A percentile compares a stretch with the other conserved stretches of the same genome.
Conservation (phyloP, 2,113 vertebrate species). For the Aramus guarauna region DNA sequence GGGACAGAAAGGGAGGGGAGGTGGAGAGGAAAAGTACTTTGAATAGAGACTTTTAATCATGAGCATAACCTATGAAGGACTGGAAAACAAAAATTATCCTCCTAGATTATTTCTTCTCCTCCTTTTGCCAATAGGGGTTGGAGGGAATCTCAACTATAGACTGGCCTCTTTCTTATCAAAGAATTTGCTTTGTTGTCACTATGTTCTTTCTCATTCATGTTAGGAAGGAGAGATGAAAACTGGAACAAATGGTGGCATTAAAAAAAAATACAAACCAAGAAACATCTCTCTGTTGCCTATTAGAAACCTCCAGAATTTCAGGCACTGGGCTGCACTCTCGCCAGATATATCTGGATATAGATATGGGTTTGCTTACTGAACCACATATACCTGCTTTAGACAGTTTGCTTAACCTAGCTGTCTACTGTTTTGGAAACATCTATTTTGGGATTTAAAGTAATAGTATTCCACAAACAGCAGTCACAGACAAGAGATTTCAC, state of each 20-base stretch:
- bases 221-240: not conserved
- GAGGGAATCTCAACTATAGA: not conserved
- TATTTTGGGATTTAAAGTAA: not conserved
- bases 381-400: not conserved
- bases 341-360: not conserved
- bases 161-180: not conserved
- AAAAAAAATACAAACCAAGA: not conserved
- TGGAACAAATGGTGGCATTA: not conserved
- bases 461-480: not conserved
- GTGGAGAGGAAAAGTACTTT: not conserved
- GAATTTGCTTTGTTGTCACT: not conserved
- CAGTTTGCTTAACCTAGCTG: not conserved
- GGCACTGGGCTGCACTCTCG: not conserved
- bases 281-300: not conserved
- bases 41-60: not conserved
- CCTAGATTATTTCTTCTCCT: not conserved
- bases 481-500: not conserved
- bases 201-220: not conserved
- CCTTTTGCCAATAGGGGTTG: not conserved
- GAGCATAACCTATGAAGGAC: not conserved
- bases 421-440: not conserved
- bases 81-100: not conserved
- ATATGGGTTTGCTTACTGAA: not conserved
- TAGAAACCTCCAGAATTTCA: not conserved
- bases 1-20: not conserved